Evolutionary conservation across 92 coral and sea anemone species (phyloP), one percentile per base, ranked within the genome.

Genomic region (Phenganax subtilis): DNA sequence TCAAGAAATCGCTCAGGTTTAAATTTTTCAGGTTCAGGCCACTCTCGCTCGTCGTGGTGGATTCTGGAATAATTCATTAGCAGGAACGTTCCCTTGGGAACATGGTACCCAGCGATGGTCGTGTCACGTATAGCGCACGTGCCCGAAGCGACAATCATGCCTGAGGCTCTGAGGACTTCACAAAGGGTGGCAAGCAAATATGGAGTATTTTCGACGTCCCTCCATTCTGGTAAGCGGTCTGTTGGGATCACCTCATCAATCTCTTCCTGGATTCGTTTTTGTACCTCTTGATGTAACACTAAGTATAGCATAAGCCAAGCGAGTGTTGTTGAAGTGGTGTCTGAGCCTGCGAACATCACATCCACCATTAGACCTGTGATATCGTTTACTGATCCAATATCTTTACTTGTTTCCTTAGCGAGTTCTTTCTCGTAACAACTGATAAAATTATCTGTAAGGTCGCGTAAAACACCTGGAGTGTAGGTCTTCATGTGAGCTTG

Each of bases 11-110:
- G 63, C 4, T 80, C 83, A 5, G 87, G 75, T 54, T 77, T 67
- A 75, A 89, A 89, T 55, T 82, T 44, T 47, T 82, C 52, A n/a
- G 89, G 89, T 54, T 86, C 85, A 15, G 61, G 62, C 91, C 91
- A 89, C 29, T 77, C 51, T 30, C 71, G 47, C 1, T 86, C 69
- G 14, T 89, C 91, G 76, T 86, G 87, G 54, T 89, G 89, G 0
- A 89, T 80, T 8, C 86, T 71, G 87, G 85, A 76, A 2, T 86
- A 64, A 69, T 89, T 89, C n/a, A 87, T 65, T 0, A 65, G 27
- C 16, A 89, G 58, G 12, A 56, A 53, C 15, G 87, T 83, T 0
- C 74, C 89, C 80, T 89, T 89, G 14, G 89, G 89, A 7, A 89
- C 30, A 37, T 83, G 72, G 51, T 74, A 89, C 11, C 91, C 89